Base-by-base conservation (phyloP, 2,888 invertebrate species). In the Mayetiola destructor region DNA sequence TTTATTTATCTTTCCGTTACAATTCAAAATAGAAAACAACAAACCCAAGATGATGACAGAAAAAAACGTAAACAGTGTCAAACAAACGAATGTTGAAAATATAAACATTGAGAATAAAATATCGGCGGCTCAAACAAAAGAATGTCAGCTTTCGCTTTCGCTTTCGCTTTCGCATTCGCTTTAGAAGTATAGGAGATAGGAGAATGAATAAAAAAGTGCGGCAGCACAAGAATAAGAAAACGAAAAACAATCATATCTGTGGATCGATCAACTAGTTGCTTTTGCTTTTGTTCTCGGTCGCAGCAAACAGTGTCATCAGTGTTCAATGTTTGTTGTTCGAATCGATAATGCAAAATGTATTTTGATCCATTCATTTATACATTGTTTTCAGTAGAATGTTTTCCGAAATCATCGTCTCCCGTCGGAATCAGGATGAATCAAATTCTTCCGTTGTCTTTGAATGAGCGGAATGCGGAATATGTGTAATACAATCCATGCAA, bases 241-340 rank as follows among this genome's bases (percentile, higher is more conserved):
- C 21, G 27, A 48, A 27, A 48, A 48, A 48, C 48, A 48, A 48
- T 48, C 48, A 48, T 48, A 48, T 48, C 48, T 48, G 27, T 48
- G 48, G n/a, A 48, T 48, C 48, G 48, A 48, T 48, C 48, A 48
- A 48, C 48, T 48, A 48, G 48, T 48, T 48, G 48, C 48, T 48
- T 48, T 14, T 27, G 48, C 48, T 48, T 48, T 48, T 48, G 48
- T 48, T 48, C 27, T 8, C 48, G 27, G 48, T 48, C 12, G 42
- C 23, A 42, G 9, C 23, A 42, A 42, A 23, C 16, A 39, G 40
- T 40, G 40, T 10, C 21, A 40, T 21, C 40, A 40, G 23, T 40
- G 23, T n/a, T 9, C 32, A 9, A 32, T 32, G 8, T 32, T 10
- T 32, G 32, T 32, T 32, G 32, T 10, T 32, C 32, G n/a, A n/a